Evolutionary conservation across 2,113 vertebrate species (phyloP), one percentile per base, ranked within the genome.

Genomic region (Ciconia stormi): DNA sequence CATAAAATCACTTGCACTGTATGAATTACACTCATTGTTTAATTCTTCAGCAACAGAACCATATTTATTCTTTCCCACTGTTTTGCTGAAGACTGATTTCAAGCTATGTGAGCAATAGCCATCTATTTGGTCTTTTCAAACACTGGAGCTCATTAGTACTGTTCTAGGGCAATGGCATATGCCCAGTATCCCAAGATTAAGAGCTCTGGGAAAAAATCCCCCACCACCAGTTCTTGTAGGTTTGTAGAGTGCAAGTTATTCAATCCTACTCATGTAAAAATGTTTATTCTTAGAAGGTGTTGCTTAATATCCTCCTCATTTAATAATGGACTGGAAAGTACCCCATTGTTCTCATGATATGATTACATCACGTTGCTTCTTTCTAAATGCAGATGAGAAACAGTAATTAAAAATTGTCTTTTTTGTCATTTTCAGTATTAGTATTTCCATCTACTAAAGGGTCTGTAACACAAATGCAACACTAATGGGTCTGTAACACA

Each of bases 341-440:
- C 69, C 52, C 30, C 22, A 40, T 16, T 83, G 65, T 79, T 87
- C 56, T 92, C 73, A 63, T 67, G 53, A 77, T 81, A 70, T 7
- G 30, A 93, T 81, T 70, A 84, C 34, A 87, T 76, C 52, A 78
- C 0, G 0, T 36, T 59, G 9, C 18, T 92, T 89, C 38, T 87
- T 83, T 71, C 42, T 81, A 87, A 94, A 92, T 46, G 40, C 72
- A 92, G 80, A 97, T 95, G 36, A 90, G 67, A 67, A 94, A 88
- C 32, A 79, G 29, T 86, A 83, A 90, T 50, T 69, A 27, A 77
- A 89, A 77, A 36, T 2, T 32, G 7, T 13, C 23, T 38, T 58
- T 26, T 63, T 53, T 50, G 34, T 40, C 11, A 82, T 56, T 72
- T 89, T 21, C 61, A 70, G 8, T 44, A 59, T 52, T 55, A 89